These are phyloP conservation scores for Dryoscopus gambensis DNA, from an alignment of 2,113 vertebrate genomes.

Conservation along the genomic window DNA sequence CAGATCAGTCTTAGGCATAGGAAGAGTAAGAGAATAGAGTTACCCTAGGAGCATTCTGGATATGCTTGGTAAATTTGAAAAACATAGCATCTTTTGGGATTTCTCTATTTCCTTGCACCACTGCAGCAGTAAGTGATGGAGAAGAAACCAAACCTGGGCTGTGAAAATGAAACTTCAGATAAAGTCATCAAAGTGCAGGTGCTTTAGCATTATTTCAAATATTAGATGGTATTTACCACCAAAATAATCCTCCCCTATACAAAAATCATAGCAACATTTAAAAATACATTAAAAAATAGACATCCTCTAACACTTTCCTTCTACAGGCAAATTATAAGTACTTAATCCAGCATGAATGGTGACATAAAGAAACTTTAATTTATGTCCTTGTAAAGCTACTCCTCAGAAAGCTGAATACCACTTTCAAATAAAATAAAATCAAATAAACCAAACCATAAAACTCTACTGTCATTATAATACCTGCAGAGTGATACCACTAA, in stretches of 20 bases:
- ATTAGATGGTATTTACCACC: not conserved
- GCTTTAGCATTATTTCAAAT: not conserved
- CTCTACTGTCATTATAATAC: constrained; percentile 64
- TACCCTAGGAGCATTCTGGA: not conserved
- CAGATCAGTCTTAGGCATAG: not conserved
- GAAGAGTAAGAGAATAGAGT: not conserved
- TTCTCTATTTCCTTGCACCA: not conserved
- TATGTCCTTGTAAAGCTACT: not conserved
- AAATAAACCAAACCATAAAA: not conserved
- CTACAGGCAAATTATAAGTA: not conserved
- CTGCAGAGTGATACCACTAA: constrained; percentile 74
- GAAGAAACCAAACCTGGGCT: not conserved
- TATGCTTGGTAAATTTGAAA: not conserved
- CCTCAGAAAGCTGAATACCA: not conserved
- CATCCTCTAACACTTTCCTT: not conserved
- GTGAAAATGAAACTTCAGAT: not conserved
- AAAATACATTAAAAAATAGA: not conserved
- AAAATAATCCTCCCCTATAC: not conserved
- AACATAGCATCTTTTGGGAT: not conserved
- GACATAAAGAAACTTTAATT: not conserved
- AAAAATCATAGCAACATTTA: not conserved
- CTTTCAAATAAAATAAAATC: not conserved
- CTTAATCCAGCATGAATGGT: not conserved
- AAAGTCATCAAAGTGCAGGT: not conserved
- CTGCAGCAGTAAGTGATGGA: not conserved